phyloP scores from a whole-genome alignment of 2,888 invertebrate species.

The Chesias legatella region DNA sequence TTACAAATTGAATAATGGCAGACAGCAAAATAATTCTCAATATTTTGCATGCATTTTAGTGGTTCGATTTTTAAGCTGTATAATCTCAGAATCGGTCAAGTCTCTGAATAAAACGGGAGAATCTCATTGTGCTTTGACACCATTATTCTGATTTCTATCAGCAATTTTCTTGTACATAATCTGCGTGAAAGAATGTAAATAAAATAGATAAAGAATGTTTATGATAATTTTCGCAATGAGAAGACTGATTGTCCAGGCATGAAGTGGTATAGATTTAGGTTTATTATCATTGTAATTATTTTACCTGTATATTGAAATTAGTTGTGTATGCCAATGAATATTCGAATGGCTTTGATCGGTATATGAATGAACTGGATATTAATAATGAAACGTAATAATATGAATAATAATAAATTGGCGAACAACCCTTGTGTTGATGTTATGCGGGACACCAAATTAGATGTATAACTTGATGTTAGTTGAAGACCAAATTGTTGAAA shows the following conservation, averaged over 20 bases:
- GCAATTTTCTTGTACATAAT: conserved; percentile 42
- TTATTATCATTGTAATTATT: conserved; percentile 55
- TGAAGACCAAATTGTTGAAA: conserved; percentile 10
- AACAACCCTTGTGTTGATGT: too few species aligned
- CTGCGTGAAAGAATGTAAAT: conserved; percentile 53
- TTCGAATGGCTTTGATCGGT: conserved; percentile 31
- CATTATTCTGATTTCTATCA: conserved; percentile 6
- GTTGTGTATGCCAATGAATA: conserved; percentile 38
- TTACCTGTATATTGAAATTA: conserved; percentile 55
- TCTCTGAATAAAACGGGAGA: too few species aligned
- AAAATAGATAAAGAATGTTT: conserved; percentile 50
- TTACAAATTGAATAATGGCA: too few species aligned
- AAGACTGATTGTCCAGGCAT: conserved; percentile 77
- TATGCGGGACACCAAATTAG: conserved; percentile 3
- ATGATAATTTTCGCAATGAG: conserved; percentile 77
- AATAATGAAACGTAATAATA: conserved; percentile 1
- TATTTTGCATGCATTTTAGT: too few species aligned
- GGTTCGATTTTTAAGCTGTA: too few species aligned
- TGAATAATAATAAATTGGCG: conserved; percentile 2
- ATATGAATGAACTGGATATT: conserved; percentile 16
- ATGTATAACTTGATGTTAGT: conserved; percentile 3
- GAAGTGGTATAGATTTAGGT: conserved; percentile 69
- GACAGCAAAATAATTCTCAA: too few species aligned
- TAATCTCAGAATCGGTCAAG: too few species aligned
- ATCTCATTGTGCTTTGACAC: background rate